Base-by-base conservation (phyloP, 2,797 vertebrate species). In the Stomatorhinus walkeri region DNA sequence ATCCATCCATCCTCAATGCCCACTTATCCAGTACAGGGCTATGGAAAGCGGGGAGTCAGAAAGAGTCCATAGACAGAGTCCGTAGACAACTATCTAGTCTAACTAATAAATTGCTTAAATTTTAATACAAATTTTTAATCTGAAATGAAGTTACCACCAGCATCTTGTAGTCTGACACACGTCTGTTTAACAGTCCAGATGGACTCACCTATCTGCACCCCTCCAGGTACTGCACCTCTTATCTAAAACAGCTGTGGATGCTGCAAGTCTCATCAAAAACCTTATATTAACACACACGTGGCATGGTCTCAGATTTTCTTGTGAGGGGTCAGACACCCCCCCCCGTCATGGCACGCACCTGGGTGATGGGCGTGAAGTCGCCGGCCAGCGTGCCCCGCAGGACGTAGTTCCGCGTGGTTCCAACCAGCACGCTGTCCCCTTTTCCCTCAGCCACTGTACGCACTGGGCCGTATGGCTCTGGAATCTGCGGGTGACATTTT, bases 371-470 rank as follows among this genome's bases (percentile, higher is more conserved):
- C 0, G 93, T 93, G 52, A 99, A 99, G 19, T 97, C 96, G 89
- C 98, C 98, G 0, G 97, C 95, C 86, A 99, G 94, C 0, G 95
- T 97, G 87, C 98, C 98, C 89, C 98, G 97, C 6, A 99, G 93
- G 72, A 99, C 97, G 0, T 97, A 98, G 93, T 99, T 98, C 93
- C 97, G 97, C 6, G 98, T 99, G 10, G 98, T 99, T 88, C 98
- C 98, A 79, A 99, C 98, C 90, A 99, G 94, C 85, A 99, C 96
- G 9, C 95, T 93, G 0, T 98, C 96, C 1, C 98, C 97, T 92
- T 97, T 96, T 68, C 98, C 97, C 90, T 99, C 98, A 1, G 98
- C 96, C 87, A 99, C 96, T 3, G 98, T 99, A 90, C 98, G 95
- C 90, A 99, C 96, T 0, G 98, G 98, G 8, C 98, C 98, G 90